Evolutionary conservation across 92 coral and sea anemone species (phyloP).

Genomic region (Actinostola sp.): DNA sequence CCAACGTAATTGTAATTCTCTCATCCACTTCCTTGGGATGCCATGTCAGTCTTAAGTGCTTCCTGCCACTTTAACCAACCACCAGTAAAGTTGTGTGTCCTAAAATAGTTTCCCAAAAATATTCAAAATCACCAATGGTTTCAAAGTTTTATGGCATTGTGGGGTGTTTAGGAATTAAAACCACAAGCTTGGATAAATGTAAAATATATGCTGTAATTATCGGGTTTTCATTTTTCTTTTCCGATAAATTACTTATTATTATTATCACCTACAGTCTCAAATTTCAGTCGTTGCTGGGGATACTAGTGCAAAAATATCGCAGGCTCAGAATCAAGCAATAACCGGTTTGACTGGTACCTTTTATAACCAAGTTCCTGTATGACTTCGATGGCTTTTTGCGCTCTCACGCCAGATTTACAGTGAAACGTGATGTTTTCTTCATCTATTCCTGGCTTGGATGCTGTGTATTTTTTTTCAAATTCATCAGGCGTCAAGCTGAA

Average conservation of each 20-base stretch:
- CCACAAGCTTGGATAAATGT: too few relatives aligned
- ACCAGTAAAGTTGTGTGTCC: constrained; percentile 60
- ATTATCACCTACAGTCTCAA: background rate
- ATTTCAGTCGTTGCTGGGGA: too few relatives aligned
- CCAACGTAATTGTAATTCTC: too few relatives aligned
- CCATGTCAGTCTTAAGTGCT: too few relatives aligned
- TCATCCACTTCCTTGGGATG: too few relatives aligned
- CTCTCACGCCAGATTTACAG: constrained; percentile 68
- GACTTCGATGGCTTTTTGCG: constrained; percentile 53
- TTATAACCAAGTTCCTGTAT: constrained; percentile 55
- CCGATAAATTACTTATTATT: background rate
- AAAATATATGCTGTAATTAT: too few relatives aligned
- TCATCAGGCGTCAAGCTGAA: constrained; percentile 48
- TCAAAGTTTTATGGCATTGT: too few relatives aligned
- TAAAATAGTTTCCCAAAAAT: constrained; percentile 3
- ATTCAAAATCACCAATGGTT: background rate
- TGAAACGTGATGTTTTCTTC: constrained; percentile 71
- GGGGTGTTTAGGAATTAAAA: too few relatives aligned
- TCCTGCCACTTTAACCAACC: constrained; percentile 77
- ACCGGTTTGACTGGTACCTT: constrained; percentile 29
- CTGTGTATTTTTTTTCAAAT: constrained; percentile 47
- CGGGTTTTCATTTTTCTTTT: background rate
- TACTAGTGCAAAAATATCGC: too few relatives aligned
- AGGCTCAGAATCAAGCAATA: too few relatives aligned
- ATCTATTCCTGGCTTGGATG: constrained; percentile 39